These are phyloP conservation scores for Schizopygopsis pylzovi DNA, from an alignment of 2,797 vertebrate species.

Conservation along the genomic window DNA sequence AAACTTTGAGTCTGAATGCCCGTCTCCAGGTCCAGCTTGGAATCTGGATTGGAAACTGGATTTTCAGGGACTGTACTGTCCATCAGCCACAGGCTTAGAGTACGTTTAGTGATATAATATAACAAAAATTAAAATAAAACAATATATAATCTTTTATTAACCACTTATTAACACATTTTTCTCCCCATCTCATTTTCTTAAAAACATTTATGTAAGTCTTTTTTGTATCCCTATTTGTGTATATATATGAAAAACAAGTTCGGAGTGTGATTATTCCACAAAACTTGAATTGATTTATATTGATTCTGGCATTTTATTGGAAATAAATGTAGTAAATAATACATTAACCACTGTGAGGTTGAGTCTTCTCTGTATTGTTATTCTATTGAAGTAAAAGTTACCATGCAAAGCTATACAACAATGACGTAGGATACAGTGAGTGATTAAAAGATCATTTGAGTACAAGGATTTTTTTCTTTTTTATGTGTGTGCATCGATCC, in stretches of 20 bases:
- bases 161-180: not conserved
- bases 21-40: not conserved
- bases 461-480: not conserved
- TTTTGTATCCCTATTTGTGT: not conserved
- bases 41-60: not conserved
- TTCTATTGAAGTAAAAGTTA: not conserved
- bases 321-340: not conserved
- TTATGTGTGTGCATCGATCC: conserved; percentile 19
- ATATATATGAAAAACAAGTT: not conserved
- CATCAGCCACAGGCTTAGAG: not conserved
- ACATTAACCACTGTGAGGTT: not conserved
- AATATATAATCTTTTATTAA: not conserved
- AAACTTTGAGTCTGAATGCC: not conserved
- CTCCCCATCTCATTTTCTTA: not conserved
- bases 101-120: not conserved
- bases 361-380: not conserved
- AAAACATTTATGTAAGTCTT: not conserved
- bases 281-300: not conserved
- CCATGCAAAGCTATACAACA: not conserved
- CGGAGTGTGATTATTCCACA: not conserved
- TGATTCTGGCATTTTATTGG: not conserved
- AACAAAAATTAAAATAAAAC: too few species aligned
- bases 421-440: not conserved
- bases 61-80: not conserved
- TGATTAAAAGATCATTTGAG: not conserved